These are phyloP conservation scores for Siderastrea siderea DNA, from an alignment of 92 coral and sea anemone genomes.

Conservation along the genomic window DNA sequence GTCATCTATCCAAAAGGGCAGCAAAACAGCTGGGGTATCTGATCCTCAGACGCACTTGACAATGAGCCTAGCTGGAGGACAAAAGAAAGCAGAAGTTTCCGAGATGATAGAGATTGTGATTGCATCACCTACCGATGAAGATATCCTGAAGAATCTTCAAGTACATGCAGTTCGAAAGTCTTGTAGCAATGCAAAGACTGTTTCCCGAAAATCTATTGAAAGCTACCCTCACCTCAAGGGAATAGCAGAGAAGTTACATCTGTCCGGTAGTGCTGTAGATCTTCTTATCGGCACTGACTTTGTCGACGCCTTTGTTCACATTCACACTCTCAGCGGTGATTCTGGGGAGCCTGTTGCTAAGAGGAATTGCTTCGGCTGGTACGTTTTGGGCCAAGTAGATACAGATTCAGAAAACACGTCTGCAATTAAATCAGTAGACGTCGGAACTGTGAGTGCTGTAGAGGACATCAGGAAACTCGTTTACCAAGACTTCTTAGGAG, in stretches of 20 bases:
- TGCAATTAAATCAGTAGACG: slow-evolving; percentile 54
- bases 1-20: slow-evolving; percentile 42
- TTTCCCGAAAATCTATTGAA: slow-evolving; percentile 44
- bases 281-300: slow-evolving; percentile 75
- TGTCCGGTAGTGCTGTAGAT: slow-evolving; percentile 63
- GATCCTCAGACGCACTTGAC: slow-evolving; percentile 65
- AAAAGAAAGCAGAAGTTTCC: slow-evolving; percentile 67
- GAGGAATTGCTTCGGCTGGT: slow-evolving; percentile 67
- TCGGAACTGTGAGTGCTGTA: slow-evolving; percentile 48
- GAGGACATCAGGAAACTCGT: slow-evolving; percentile 61
- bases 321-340: slow-evolving; percentile 34
- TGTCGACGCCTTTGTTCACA: slow-evolving; percentile 66
- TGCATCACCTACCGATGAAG: slow-evolving; percentile 57
- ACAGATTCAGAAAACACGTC: no score
- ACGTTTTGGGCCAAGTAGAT: slow-evolving; percentile 58
- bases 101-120: slow-evolving; percentile 55
- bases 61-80: slow-evolving; percentile 74
- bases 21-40: slow-evolving; percentile 42
- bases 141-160: slow-evolving; percentile 45
- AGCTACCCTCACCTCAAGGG: slow-evolving; percentile 3
- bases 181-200: slow-evolving; percentile 65
- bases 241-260: slow-evolving; percentile 4
- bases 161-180: slow-evolving; percentile 77
- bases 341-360: slow-evolving; percentile 69
- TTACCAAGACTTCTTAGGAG: slow-evolving; percentile 66